Base-by-base conservation (phyloP, 1,140 invertebrate genomes). In the Anoplolepis gracilipes region DNA sequence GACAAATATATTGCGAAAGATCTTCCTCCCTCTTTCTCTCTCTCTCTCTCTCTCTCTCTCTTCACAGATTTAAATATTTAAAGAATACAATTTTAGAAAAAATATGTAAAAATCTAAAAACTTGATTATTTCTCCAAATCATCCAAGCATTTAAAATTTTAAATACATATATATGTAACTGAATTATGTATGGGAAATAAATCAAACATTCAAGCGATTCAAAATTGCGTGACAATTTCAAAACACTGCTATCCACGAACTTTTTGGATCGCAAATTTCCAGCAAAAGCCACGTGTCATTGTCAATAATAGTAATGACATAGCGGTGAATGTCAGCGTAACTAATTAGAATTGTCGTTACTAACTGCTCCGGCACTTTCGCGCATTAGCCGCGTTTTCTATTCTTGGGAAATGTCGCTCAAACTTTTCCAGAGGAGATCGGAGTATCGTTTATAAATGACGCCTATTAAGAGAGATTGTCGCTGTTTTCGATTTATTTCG, bases 341-440 rank as follows among this genome's bases (percentile, higher is more conserved):
- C 88, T 82, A 88, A 89, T 89, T 85, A 78, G 55, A 89, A 88
- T 89, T 86, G 67, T 89, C 85, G 85, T 86, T 86, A 67, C 67
- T 75, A 86, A 87, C 78, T 87, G 78, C 57, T 84, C 22, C 73
- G 55, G 2, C 69, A 79, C 88, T 89, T 89, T 89, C 88, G 85
- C 88, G 85, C 85, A 89, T 89, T 89, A 89, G 55, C 88, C 85
- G 88, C 88, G 78, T 89, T 89, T 89, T 89, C 88, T 89, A 89
- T 84, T 75, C 77, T 77, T 30, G 61, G 33, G 46, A 77, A 84
- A 77, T 84, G 57, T 57, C 42, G 62, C 82, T 39, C 57, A 39
- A 57, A 79, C 49, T 61, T 73, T 46, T 82, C n/a, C 77, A 55
- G 42, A 57, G 28, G n/a, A 59, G 67, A 72, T 82, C 28, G 36